Evolutionary conservation across 2,113 vertebrate species (phyloP), one percentile per base, ranked within the genome.

Genomic region (Colius striatus): DNA sequence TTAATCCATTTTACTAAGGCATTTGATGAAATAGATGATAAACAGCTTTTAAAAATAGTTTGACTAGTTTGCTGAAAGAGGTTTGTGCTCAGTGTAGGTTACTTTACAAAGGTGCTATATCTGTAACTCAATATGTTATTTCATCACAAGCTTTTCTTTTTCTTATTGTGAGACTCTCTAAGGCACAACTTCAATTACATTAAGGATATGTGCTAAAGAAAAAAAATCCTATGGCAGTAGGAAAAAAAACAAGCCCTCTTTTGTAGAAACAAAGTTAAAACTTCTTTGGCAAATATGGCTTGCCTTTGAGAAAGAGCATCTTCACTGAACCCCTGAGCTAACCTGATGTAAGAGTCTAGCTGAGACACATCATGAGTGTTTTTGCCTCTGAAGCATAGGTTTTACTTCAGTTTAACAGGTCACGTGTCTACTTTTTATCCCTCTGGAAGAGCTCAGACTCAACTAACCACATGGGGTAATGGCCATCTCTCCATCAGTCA

Each of bases 1-100:
- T 91, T 89, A 89, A 96, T 88, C 89, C 74, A 82, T 75, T 95
- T 94, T 90, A 82, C 84, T 72, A 66, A 95, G 87, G 70, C 48
- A 84, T 90, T 94, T 57, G 41, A 43, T 65, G 30, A 94, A 94
- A 85, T 51, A 87, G 77, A 88, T 92, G 81, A 96, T 90, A 95
- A 95, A 94, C n/a, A 84, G 65, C 55, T 84, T 92, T 84, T 79
- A 77, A 93, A 92, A 96, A 91, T 71, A 84, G 74, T 93, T 95
- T 61, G 79, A 70, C 84, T 90, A 36, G 54, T 75, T 95, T 95
- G 84, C 76, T 95, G 68, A 94, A 95, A 89, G 58, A 51, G 43
- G 27, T 84, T 92, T 82, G 30, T 93, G 32, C 66, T 96, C 51
- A 48, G 43, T 78, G 25, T 90, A 48, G 57, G 21, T 72, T 96